phyloP scores from a whole-genome alignment of 2,888 invertebrate species.

The Lysandra bellargus region DNA sequence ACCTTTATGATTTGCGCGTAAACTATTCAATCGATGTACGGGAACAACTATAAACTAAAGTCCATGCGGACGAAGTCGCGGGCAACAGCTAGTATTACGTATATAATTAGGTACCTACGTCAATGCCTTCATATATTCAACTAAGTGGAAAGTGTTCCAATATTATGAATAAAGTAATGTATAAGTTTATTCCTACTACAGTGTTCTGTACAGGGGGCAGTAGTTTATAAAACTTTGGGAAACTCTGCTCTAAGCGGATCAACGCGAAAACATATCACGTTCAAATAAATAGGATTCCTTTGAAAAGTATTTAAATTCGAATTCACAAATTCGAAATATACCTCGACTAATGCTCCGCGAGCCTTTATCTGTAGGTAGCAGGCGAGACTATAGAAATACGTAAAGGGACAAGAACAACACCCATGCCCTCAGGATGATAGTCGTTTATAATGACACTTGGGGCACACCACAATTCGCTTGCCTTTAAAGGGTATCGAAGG shows the following conservation, averaged over 20 bases:
- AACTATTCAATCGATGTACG: no score
- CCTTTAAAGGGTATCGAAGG: conserved; percentile 39
- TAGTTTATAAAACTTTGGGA: background rate
- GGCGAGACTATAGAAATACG: conserved; percentile 48
- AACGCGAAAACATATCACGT: background rate
- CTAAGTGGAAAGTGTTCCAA: background rate
- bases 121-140: no score
- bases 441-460: conserved; percentile 46
- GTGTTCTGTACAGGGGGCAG: no score
- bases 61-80: no score
- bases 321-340: conserved; percentile 60
- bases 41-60: no score
- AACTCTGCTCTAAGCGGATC: background rate
- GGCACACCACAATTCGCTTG: conserved; percentile 43
- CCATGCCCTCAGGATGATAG: conserved; percentile 44
- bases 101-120: no score
- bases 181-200: no score
- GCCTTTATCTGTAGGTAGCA: conserved; percentile 66
- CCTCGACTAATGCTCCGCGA: conserved; percentile 61
- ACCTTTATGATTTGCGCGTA: no score
- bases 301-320: conserved; percentile 57
- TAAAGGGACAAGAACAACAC: conserved; percentile 46
- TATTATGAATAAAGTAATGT: background rate
- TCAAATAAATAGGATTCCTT: conserved; percentile 49
- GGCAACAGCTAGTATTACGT: no score